Percentiles rank a stretch among this genome's conserved stretches.
Conservation (phyloP, 1,140 invertebrate species). For the Micrasema longulum region DNA sequence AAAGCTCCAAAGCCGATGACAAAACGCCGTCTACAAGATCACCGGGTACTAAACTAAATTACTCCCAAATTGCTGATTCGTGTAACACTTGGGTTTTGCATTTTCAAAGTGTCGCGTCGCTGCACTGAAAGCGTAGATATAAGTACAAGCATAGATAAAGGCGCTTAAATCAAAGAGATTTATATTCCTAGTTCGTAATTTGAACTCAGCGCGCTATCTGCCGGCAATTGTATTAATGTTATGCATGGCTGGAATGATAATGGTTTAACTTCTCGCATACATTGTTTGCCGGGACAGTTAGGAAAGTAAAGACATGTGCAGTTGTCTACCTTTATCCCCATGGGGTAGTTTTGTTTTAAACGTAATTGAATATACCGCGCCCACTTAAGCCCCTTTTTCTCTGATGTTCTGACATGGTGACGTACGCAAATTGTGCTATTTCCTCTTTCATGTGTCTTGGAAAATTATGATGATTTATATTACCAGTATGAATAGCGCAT, state of each 20-base stretch:
- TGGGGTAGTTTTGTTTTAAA: no score
- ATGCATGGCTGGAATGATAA: conserved; percentile 47
- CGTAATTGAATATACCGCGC: no score
- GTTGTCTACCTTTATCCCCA: conserved; percentile 3
- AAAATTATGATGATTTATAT: no score
- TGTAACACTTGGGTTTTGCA: conserved; percentile 5
- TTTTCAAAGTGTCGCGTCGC: conserved; percentile 25
- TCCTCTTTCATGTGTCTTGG: not conserved
- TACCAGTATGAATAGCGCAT: no score
- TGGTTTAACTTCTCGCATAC: conserved; percentile 49
- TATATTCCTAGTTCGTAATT: conserved; percentile 40
- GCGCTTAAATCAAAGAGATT: conserved; percentile 52
- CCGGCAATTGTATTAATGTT: conserved; percentile 49
- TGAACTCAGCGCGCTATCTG: conserved; percentile 35
- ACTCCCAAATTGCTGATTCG: conserved; percentile 29
- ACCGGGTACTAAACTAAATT: conserved; percentile 20
- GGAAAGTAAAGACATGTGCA: conserved; percentile 38
- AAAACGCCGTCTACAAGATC: conserved; percentile 27
- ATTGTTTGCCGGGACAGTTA: conserved; percentile 28
- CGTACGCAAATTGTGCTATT: conserved; percentile 41
- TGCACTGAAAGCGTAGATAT: conserved; percentile 12
- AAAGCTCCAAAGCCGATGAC: conserved; percentile 12
- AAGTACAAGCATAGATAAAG: conserved; percentile 32
- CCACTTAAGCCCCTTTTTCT: not conserved
- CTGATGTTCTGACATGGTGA: conserved; percentile 6